Evolutionary conservation across 2,888 invertebrate genomes (phyloP), one percentile per base, ranked within the genome.

Genomic region (Gisinianus flammeolus): DNA sequence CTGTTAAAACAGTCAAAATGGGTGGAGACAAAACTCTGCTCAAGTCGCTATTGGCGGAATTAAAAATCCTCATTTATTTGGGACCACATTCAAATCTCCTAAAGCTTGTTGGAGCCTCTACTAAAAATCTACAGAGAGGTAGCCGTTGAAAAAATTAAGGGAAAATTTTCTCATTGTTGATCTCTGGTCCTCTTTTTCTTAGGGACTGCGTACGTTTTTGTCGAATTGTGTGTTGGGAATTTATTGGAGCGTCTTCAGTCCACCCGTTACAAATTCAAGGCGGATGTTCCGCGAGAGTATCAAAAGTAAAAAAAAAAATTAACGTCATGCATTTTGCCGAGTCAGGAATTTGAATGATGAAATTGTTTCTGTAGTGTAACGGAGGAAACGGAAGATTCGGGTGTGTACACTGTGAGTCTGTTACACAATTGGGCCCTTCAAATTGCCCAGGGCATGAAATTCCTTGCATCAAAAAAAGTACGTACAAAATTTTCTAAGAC

Each of bases 391-490:
- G n/a, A n/a, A n/a, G n/a, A n/a, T n/a, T n/a, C n/a, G n/a, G n/a
- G n/a, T n/a, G n/a, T 24, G 2, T 62, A 6, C 12, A 24, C 19
- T 22, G 2, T 62, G 24, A 26, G 8, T 4, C 22, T 5, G 3
- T 26, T 62, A 24, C 62, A 62, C 12, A 2, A 8, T 2, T 77
- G 77, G 77, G 58, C 70, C 19, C 26, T 56, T 16, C 64, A 77
- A 26, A 35, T 77, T 28, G 19, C 68, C 1, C 22, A 62, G 30
- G 77, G 77, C 24, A 77, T 77, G 77, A 56, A 28, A 16, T 77
- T 31, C 26, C 64, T 77, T 2, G 52, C 33, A 12, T 26, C 26
- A 5, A 77, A 77, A 28, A 58, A 35, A 33, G 77, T 77, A 70
- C 31, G 16, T 22, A 62, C 4, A 62, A 62, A 22, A 24, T 3